Evolutionary conservation across 2,113 vertebrate genomes (phyloP).

Genomic region (Corythornis vintsioides): DNA sequence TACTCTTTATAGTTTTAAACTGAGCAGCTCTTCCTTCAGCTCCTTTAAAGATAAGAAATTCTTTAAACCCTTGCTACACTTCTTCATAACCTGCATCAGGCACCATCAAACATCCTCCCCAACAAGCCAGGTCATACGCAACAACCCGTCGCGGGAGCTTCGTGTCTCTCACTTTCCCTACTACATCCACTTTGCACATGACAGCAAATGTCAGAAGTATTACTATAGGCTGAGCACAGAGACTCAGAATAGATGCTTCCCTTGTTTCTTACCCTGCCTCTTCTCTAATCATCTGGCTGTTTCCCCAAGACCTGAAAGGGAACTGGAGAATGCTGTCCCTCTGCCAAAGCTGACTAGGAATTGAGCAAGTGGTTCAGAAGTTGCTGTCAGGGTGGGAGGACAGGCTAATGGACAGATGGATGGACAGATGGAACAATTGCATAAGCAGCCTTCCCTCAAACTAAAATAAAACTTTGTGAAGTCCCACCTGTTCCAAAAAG

Average conservation of each 20-base stretch:
- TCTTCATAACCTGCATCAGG: neutral
- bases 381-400: neutral
- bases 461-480: constrained; percentile 33
- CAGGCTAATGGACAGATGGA: constrained; percentile 40
- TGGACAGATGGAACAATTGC: constrained; percentile 56
- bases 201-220: neutral
- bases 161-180: accelerated
- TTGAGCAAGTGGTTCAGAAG: constrained; percentile 5
- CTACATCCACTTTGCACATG: neutral
- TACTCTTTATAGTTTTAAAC: neutral
- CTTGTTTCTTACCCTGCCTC: neutral
- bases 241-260: neutral
- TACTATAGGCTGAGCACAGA: neutral
- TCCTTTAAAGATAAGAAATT: neutral
- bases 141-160: neutral
- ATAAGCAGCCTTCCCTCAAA: constrained; percentile 50
- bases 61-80: neutral
- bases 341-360: neutral
- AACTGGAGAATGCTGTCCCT: neutral
- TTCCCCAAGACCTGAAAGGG: neutral
- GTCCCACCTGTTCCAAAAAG: constrained; percentile 41
- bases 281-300: neutral
- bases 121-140: neutral
- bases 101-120: neutral
- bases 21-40: neutral